Base-by-base conservation (phyloP, 2,797 vertebrate genomes). In the Todus mexicanus region DNA sequence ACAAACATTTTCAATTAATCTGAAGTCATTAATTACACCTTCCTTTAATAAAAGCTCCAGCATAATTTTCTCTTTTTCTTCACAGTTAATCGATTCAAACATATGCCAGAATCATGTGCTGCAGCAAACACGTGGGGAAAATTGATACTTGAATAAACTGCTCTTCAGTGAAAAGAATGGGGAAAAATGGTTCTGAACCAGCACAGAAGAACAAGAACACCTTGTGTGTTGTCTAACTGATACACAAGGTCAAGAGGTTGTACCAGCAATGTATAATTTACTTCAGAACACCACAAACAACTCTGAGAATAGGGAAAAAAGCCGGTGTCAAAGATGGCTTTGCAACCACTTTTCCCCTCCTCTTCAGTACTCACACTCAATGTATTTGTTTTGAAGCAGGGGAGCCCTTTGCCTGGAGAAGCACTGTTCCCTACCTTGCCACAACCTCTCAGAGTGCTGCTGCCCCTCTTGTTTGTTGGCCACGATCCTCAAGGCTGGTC, bases 1-100 rank as follows among this genome's bases (percentile, higher is more conserved):
- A 84, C 91, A 95, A 96, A 92, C 72, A 90, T 80, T 96, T 96
- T 83, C 97, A 97, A 96, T 97, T 97, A 95, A 94, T 91, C 94
- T 92, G 70, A 87, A 95, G 93, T 93, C n/a, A 6, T 96, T 97
- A 97, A 97, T 97, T 97, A 96, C 94, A 95, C 63, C 48, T 63
- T 69, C 85, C 84, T 92, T 93, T 96, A 94, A 94, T 96, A 96
- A 96, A 95, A 38, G 38, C 84, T 84, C 64, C 82, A 86, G 73
- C 92, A 92, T 74, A 6, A 87, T 93, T 92, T 88, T 50, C 77
- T 50, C 89, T 85, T 81, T 76, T 91, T 60, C 59, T 77, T 80
- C 93, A 77, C 71, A 37, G 91, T 72, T 92, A 91, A 96, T 96
- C 47, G 22, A 95, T 96, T 91, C 94, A 91, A 85, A 25, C 18